Evolutionary conservation across 2,888 invertebrate genomes (phyloP).

Genomic region (Laspeyria flexula): DNA sequence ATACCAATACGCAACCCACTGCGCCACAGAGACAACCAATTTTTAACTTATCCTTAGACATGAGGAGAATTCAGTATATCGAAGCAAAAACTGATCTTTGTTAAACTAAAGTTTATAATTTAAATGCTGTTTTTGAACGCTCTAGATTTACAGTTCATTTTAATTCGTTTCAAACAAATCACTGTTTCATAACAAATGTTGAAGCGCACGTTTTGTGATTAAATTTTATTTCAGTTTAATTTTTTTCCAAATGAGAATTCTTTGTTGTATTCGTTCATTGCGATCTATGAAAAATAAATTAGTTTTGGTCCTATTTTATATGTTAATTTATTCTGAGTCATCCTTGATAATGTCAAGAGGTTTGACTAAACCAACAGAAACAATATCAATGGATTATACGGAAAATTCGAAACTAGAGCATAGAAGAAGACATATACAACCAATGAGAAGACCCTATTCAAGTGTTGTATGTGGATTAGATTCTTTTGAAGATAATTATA

Average conservation of each 20-base stretch:
- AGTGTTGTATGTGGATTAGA: slow-evolving; percentile 8
- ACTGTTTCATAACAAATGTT: not conserved
- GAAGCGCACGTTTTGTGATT: not conserved
- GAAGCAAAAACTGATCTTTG: too few species aligned
- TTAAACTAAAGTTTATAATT: not conserved
- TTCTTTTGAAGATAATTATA: slow-evolving; percentile 11
- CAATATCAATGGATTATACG: not conserved
- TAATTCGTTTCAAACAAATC: not conserved
- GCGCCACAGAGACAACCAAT: too few species aligned
- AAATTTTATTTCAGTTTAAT: not conserved
- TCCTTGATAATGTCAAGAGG: not conserved
- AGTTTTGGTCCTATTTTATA: not conserved
- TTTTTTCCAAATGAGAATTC: not conserved
- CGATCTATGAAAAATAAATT: not conserved
- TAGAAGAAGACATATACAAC: not conserved
- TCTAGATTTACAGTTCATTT: too few species aligned
- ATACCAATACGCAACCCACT: too few species aligned
- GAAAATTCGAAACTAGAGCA: not conserved
- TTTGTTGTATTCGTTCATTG: too few species aligned
- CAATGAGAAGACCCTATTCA: not conserved
- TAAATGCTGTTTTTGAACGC: too few species aligned
- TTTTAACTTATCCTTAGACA: too few species aligned
- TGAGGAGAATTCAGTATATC: too few species aligned
- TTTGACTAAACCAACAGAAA: not conserved
- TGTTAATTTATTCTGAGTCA: not conserved